phyloP scores from a whole-genome alignment of 2,888 invertebrate genomes.

The Sacculina carcini region DNA sequence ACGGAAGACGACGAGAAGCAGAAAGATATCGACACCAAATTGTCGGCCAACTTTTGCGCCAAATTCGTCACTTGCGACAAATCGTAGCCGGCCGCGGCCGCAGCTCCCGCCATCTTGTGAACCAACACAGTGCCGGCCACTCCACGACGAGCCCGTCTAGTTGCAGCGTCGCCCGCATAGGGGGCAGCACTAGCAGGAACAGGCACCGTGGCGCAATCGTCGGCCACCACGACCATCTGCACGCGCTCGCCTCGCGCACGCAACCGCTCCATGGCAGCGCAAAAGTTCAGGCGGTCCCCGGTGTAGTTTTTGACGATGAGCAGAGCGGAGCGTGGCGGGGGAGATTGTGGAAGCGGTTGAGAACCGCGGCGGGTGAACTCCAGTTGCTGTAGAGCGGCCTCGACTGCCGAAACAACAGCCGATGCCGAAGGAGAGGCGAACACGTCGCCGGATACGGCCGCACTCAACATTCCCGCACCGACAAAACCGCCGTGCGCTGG shows the following conservation, averaged over 20 bases:
- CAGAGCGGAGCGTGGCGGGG: conserved; percentile 29
- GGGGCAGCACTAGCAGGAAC: conserved; percentile 24
- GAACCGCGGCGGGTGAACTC: conserved; percentile 13
- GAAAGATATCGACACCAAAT: background rate
- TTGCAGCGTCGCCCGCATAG: too few species aligned
- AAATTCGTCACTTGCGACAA: conserved; percentile 28
- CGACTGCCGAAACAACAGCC: conserved; percentile 35
- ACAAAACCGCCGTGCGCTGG: conserved; percentile 39
- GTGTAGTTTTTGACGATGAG: conserved; percentile 49
- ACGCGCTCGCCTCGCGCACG: conserved; percentile 28
- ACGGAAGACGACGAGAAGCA: background rate
- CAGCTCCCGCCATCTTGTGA: conserved; percentile 41
- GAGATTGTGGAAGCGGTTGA: background rate
- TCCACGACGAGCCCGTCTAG: conserved; percentile 37
- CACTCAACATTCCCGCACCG: conserved; percentile 51
- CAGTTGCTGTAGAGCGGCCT: too few species aligned
- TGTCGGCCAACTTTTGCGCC: conserved; percentile 15
- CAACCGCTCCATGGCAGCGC: conserved; percentile 47
- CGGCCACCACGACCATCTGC: conserved; percentile 32
- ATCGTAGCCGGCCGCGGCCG: conserved; percentile 33
- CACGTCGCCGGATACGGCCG: conserved; percentile 42
- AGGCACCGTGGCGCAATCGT: conserved; percentile 33
- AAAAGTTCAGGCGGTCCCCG: conserved; percentile 52
- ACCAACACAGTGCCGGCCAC: conserved; percentile 29
- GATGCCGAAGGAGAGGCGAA: conserved; percentile 49